These are phyloP conservation scores for Drosophila prolongata DNA, from an alignment of 2,888 invertebrate genomes.

Conservation along the genomic window DNA sequence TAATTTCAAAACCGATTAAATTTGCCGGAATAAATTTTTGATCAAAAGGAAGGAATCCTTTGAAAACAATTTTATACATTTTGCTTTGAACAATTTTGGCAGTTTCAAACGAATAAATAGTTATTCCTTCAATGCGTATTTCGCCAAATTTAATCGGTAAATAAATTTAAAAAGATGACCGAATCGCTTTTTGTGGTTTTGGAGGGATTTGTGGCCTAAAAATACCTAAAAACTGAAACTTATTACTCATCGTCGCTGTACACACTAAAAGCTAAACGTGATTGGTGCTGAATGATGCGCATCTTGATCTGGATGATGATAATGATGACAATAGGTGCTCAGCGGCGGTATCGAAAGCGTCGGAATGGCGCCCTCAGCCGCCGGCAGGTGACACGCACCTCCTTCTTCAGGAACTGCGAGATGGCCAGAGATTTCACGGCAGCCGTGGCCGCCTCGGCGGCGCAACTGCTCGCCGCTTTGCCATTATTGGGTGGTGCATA, in stretches of 20 bases:
- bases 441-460: slow-evolving; percentile 79
- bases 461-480: slow-evolving; percentile 72
- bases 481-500: slow-evolving; percentile 76
- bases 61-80: background rate
- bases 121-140: background rate
- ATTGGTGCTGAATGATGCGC: slow-evolving; percentile 39
- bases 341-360: slow-evolving; percentile 83
- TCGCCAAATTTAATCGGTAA: slow-evolving; percentile 8
- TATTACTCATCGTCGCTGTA: slow-evolving; percentile 34
- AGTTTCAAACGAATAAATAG: slow-evolving; percentile 5
- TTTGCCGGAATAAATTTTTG: background rate
- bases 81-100: slow-evolving; percentile 4
- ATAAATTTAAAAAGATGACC: slow-evolving; percentile 4
- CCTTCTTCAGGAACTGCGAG: slow-evolving; percentile 82
- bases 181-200: slow-evolving; percentile 16
- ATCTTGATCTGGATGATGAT: slow-evolving; percentile 32
- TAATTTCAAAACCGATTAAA: slow-evolving; percentile 2
- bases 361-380: slow-evolving; percentile 82
- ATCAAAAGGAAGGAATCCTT: background rate
- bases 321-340: slow-evolving; percentile 53
- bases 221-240: slow-evolving; percentile 42
- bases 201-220: slow-evolving; percentile 47
- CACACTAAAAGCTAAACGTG: slow-evolving; percentile 41
- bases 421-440: slow-evolving; percentile 81
- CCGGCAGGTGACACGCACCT: slow-evolving; percentile 82